Percentiles rank a stretch among this genome's conserved stretches.
Evolutionary conservation across 2,888 invertebrate genomes (phyloP).

Genomic region (Caprella mutica): DNA sequence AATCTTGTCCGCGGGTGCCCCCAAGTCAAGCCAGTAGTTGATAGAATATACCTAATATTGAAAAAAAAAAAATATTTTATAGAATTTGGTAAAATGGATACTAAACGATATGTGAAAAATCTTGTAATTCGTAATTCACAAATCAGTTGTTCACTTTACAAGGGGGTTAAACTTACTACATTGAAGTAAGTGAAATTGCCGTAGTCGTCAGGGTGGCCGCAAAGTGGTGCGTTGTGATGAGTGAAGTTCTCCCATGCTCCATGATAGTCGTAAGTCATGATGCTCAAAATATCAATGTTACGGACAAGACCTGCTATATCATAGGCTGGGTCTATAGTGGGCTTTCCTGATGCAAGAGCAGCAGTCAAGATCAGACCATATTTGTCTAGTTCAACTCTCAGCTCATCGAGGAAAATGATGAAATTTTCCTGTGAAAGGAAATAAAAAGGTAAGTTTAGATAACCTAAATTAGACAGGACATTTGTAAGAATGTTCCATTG

Average conservation of each 20-base stretch:
- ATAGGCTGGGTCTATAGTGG: constrained; percentile 47
- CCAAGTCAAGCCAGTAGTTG: constrained; percentile 47
- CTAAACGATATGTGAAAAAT: too few relatives aligned
- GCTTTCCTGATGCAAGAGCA: constrained; percentile 49
- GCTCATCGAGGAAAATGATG: constrained; percentile 47
- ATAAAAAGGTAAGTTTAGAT: background rate
- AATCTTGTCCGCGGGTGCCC: constrained; percentile 52
- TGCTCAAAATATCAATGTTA: constrained; percentile 52
- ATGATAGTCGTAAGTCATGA: constrained; percentile 65
- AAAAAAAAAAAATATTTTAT: background rate
- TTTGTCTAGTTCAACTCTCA: constrained; percentile 44
- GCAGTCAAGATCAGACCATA: constrained; percentile 45
- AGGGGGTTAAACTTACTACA: constrained; percentile 8
- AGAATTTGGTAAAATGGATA: too few relatives aligned
- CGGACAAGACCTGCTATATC: constrained; percentile 46
- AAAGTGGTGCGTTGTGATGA: constrained; percentile 58
- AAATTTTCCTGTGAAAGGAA: constrained; percentile 43
- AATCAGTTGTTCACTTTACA: too few relatives aligned
- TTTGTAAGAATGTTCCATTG: background rate
- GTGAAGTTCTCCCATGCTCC: constrained; percentile 54
- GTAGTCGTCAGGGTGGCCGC: constrained; percentile 37
- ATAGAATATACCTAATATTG: constrained; percentile 40
- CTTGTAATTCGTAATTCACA: too few relatives aligned
- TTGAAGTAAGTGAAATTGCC: constrained; percentile 9
- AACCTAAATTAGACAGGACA: too few relatives aligned